Evolutionary conservation across 2,888 invertebrate genomes (phyloP), one percentile per base, ranked within the genome.

Genomic region (Disparrhopalites patrizii): DNA sequence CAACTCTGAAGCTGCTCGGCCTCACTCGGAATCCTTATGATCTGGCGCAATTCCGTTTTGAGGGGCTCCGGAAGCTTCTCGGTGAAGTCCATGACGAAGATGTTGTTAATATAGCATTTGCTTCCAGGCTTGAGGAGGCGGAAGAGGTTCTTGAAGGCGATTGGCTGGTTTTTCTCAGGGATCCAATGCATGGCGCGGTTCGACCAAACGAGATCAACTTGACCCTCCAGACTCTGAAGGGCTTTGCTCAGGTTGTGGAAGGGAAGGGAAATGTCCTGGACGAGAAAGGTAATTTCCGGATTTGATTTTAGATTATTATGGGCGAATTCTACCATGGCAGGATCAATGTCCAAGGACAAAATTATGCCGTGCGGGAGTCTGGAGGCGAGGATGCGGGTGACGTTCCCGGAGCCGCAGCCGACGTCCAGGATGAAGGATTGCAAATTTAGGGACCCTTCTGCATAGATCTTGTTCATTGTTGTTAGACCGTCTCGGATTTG

Each of bases 181-280:
- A 62, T 30, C 62, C 62, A 62, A 15, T 62, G 62, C 1, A 62
- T 20, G 8, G 28, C 62, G 1, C 52, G 25, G 28, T 62, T 62
- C 0, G 62, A 52, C 62, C 62, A 62, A 15, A 62, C 20, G 3
- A 62, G 20, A 51, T 62, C 62, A 36, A 62, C 52, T 33, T 36
- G 18, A 38, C 40, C 38, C 28, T 62, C 62, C n/a, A 62, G 10
- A 2, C 20, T 25, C 28, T 27, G 28, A 2, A 52, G 23, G 7
- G 27, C 38, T 38, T 5, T 23, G 20, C 27, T 18, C 3, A 62
- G 31, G 1, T 62, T 18, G 1, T 15, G 20, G 18, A 23, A 62
- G 15, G 33, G 54, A 2, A 28, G 10, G 18, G 38, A 23, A 38
- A 62, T 62, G 62, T 62, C 62, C 2, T 30, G 18, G 4, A 38